phyloP scores from a whole-genome alignment of 2,888 invertebrate species.

The Netelia virgata region DNA sequence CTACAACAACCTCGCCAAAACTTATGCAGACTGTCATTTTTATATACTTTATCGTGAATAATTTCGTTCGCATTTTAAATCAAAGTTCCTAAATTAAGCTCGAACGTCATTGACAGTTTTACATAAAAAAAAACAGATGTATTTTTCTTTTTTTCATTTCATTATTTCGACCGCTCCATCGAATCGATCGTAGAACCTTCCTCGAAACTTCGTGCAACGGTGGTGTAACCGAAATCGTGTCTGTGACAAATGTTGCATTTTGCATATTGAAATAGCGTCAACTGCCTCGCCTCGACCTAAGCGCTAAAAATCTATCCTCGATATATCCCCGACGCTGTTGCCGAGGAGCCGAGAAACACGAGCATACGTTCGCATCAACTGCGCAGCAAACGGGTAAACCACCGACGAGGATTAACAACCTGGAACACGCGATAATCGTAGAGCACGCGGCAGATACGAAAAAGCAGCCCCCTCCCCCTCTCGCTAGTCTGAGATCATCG shows the following conservation, averaged over 20 bases:
- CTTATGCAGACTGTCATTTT: too few relatives aligned
- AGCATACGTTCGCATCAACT: conserved; percentile 38
- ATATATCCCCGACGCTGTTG: too few relatives aligned
- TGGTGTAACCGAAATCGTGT: background rate
- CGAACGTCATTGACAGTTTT: too few relatives aligned
- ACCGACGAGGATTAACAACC: conserved; percentile 57
- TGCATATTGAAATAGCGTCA: background rate
- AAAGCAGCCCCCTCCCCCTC: background rate
- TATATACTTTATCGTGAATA: too few relatives aligned
- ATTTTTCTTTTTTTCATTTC: too few relatives aligned
- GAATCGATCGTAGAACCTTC: background rate
- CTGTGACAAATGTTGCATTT: background rate
- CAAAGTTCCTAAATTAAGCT: too few relatives aligned
- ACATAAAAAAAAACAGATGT: too few relatives aligned
- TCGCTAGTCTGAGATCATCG: conserved; percentile 34
- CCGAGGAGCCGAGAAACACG: conserved; percentile 1
- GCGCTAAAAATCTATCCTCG: background rate
- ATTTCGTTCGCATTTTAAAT: too few relatives aligned
- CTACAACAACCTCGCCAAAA: too few relatives aligned
- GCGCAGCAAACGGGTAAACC: conserved; percentile 41
- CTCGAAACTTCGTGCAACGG: background rate
- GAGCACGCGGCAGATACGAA: conserved; percentile 49
- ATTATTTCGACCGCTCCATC: too few relatives aligned
- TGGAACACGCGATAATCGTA: conserved; percentile 60
- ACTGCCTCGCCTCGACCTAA: background rate